phyloP scores from a whole-genome alignment of 2,113 vertebrate species.

The Podiceps cristatus region DNA sequence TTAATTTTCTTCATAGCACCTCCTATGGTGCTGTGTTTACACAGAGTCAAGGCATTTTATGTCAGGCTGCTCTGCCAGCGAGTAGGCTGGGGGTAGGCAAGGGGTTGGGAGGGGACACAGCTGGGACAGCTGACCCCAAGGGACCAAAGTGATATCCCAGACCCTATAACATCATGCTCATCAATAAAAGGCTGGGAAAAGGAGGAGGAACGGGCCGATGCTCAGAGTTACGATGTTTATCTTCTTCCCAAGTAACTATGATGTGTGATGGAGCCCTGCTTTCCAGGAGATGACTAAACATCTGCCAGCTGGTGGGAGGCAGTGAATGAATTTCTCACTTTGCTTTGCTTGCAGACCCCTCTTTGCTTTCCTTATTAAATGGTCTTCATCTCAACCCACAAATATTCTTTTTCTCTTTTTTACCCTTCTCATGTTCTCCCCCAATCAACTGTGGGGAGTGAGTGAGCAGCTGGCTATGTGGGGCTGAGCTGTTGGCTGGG shows the following conservation, averaged over 20 bases:
- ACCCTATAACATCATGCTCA: neutral
- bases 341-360: rapidly evolving
- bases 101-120: neutral
- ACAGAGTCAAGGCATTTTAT: neutral
- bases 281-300: neutral
- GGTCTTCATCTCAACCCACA: neutral
- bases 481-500: neutral
- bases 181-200: neutral
- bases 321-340: neutral
- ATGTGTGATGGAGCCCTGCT: rapidly evolving
- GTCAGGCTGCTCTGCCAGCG: neutral
- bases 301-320: neutral
- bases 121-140: neutral
- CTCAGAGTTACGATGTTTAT: rapidly evolving
- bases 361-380: neutral
- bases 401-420: neutral
- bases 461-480: rapidly evolving
- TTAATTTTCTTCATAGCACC: neutral
- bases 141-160: neutral
- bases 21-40: neutral
- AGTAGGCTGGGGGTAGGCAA: too few relatives aligned
- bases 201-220: rapidly evolving
- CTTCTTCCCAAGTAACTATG: neutral
- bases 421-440: neutral
- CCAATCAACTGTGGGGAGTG: neutral